These are phyloP conservation scores for Habroteleia sp. DNA, from an alignment of 2,888 invertebrate species.

Conservation along the genomic window DNA sequence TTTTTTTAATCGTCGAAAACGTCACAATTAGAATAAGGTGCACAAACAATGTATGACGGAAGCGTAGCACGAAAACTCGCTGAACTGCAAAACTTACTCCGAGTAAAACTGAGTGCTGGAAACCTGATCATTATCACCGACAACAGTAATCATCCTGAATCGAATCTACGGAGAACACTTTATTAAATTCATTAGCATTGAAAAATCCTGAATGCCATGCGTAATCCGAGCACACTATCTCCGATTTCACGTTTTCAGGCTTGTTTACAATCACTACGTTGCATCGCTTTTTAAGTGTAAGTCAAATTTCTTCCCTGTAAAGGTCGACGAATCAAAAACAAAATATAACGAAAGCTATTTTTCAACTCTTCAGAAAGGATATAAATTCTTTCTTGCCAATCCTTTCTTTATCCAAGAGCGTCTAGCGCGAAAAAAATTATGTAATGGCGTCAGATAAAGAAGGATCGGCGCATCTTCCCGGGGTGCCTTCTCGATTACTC, in stretches of 20 bases:
- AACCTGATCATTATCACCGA: constrained; percentile 58
- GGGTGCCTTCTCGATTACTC: constrained; percentile 68
- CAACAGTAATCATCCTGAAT: constrained; percentile 47
- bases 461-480: constrained; percentile 41
- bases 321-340: neutral
- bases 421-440: constrained; percentile 22
- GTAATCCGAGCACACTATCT: constrained; percentile 36
- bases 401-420: constrained; percentile 37
- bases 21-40: constrained; percentile 14
- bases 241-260: constrained; percentile 38
- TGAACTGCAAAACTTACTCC: constrained; percentile 28
- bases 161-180: constrained; percentile 49
- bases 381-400: constrained; percentile 19
- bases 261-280: constrained; percentile 30
- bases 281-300: constrained; percentile 27
- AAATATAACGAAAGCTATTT: constrained; percentile 24
- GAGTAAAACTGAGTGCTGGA: constrained; percentile 46
- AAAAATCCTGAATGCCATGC: constrained; percentile 49
- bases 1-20: neutral
- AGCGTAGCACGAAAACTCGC: constrained; percentile 33
- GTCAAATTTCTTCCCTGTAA: constrained; percentile 24
- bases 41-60: constrained; percentile 10
- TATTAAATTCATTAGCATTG: constrained; percentile 57
- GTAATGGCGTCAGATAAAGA: constrained; percentile 45
- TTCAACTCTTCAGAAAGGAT: constrained; percentile 20